A percentile compares a stretch with the other conserved stretches of the same genome.
phyloP scores from a whole-genome alignment of 2,113 vertebrate species.

The Brachyhypopomus gauderio region DNA sequence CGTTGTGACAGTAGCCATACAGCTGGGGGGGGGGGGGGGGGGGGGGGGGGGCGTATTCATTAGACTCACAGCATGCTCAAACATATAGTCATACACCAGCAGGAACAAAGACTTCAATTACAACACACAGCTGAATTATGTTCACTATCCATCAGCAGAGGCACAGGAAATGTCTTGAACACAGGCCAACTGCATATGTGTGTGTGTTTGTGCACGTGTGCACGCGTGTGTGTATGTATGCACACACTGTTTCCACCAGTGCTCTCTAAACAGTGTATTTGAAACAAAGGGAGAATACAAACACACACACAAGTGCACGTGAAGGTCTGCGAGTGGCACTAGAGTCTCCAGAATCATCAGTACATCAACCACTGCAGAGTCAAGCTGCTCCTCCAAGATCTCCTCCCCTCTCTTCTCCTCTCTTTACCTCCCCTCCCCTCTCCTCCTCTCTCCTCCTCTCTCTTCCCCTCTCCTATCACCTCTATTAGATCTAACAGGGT shows the following conservation, averaged over 20 bases:
- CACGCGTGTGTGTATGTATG: conserved; percentile 21
- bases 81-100: conserved; percentile 27
- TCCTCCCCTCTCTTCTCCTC: conserved; percentile 33
- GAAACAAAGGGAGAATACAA: conserved; percentile 22
- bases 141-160: conserved; percentile 35
- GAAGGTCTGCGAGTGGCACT: conserved; percentile 32
- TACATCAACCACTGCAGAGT: conserved; percentile 40
- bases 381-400: conserved; percentile 55
- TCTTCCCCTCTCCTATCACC: conserved; percentile 16
- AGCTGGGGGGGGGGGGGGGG: background rate
- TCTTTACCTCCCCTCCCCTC: conserved; percentile 9
- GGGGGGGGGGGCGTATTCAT: conserved; percentile 28
- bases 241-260: conserved; percentile 16
- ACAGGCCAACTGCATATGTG: conserved; percentile 23
- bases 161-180: conserved; percentile 32
- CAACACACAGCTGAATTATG: conserved; percentile 30
- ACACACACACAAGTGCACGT: conserved; percentile 22
- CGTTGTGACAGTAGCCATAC: background rate
- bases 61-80: conserved; percentile 43
- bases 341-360: conserved; percentile 58
- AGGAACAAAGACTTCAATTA: conserved; percentile 41
- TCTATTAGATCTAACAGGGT: conserved; percentile 43
- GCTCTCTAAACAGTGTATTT: conserved; percentile 32
- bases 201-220: conserved; percentile 35
- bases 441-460: conserved; percentile 30